Conservation (phyloP, 2,888 invertebrate genomes). For the Apeira syringaria region DNA sequence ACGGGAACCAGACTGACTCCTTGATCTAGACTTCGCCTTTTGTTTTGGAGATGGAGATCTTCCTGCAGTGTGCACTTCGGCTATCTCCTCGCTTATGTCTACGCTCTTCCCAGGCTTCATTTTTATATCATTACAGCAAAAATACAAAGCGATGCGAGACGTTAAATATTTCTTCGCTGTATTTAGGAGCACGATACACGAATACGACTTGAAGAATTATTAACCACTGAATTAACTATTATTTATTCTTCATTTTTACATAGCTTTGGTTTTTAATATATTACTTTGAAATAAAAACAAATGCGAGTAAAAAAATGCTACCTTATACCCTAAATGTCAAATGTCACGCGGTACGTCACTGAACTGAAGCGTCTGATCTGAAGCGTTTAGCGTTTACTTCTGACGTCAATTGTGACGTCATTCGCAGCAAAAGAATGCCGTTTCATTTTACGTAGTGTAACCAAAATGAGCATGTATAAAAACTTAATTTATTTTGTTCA, state of each 20-base stretch:
- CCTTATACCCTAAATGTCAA: constrained; percentile 41
- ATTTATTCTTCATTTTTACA: constrained; percentile 9
- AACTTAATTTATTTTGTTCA: no score
- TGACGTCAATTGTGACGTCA: constrained; percentile 76
- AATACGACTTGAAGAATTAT: background rate
- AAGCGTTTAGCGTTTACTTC: no score
- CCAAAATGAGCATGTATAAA: no score
- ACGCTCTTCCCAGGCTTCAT: constrained; percentile 73
- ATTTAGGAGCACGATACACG: no score
- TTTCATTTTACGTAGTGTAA: constrained; percentile 37
- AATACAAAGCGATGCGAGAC: constrained; percentile 31
- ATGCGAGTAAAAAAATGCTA: constrained; percentile 9
- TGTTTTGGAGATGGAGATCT: constrained; percentile 72
- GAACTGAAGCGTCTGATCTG: no score
- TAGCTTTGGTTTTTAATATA: constrained; percentile 1
- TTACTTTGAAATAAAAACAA: constrained; percentile 40
- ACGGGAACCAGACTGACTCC: constrained; percentile 63
- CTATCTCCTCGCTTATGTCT: constrained; percentile 69
- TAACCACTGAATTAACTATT: background rate
- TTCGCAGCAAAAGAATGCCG: constrained; percentile 17
- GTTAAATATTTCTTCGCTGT: constrained; percentile 22
- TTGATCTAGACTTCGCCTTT: constrained; percentile 52
- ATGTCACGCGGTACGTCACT: constrained; percentile 45
- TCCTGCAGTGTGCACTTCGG: constrained; percentile 67
- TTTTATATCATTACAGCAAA: constrained; percentile 28